Conservation (phyloP, 2,113 vertebrate genomes). For the Indicator maculatus region DNA sequence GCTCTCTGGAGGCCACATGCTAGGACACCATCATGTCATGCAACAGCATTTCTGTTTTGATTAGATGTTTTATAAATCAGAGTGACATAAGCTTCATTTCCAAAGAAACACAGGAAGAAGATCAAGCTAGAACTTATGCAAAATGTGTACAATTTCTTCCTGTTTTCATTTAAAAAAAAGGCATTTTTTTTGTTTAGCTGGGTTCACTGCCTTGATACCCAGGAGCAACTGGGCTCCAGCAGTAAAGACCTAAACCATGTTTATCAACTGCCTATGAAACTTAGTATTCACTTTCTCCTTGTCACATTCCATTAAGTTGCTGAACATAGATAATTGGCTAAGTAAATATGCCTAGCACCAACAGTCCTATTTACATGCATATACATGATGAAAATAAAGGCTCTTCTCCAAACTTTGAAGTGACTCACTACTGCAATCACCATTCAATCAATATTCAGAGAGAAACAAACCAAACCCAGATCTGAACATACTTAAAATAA, state of each 20-base stretch:
- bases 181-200: not conserved
- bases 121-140: not conserved
- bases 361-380: not conserved
- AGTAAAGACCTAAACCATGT: not conserved
- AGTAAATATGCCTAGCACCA: not conserved
- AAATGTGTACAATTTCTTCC: not conserved
- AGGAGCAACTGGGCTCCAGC: not conserved
- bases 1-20: not conserved
- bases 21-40: not conserved
- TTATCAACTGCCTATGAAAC: not conserved
- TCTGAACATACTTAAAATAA: not conserved
- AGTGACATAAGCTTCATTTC: not conserved
- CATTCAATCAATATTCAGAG: slow-evolving; percentile 20
- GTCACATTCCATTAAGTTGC: not conserved
- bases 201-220: not conserved
- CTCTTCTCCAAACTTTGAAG: slow-evolving; percentile 6
- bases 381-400: not conserved
- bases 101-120: not conserved
- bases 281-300: not conserved
- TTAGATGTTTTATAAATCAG: not conserved
- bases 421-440: not conserved
- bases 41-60: not conserved
- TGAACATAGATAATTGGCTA: not conserved
- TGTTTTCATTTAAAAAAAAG: not conserved
- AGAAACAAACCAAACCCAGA: slow-evolving; percentile 2